Percentiles rank a stretch among this genome's conserved stretches.
Evolutionary conservation across 2,888 invertebrate species (phyloP).

Genomic region (Doris montereyensis): DNA sequence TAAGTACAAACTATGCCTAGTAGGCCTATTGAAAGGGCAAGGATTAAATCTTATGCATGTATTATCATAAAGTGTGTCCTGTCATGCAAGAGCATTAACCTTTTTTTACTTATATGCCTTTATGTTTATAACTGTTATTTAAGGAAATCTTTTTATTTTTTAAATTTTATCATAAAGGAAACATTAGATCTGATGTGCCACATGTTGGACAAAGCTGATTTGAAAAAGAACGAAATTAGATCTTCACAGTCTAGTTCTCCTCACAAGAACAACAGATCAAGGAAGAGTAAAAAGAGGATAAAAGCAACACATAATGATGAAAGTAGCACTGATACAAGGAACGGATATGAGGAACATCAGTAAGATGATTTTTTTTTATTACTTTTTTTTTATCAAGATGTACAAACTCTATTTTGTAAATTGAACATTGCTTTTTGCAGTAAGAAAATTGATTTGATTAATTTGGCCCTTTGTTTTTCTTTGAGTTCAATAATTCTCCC

Average conservation of each 20-base stretch:
- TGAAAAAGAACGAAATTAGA: constrained; percentile 43
- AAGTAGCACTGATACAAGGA: neutral
- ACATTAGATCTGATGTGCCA: constrained; percentile 57
- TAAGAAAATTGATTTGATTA: too few relatives aligned
- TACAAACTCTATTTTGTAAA: too few relatives aligned
- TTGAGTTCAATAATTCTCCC: too few relatives aligned
- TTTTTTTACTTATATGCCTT: neutral
- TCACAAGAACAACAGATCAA: neutral
- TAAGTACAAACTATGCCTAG: too few relatives aligned
- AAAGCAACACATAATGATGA: constrained; percentile 3
- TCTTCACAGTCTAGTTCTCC: constrained; percentile 3
- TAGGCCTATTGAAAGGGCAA: too few relatives aligned
- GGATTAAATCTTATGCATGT: too few relatives aligned
- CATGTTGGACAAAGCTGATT: constrained; percentile 53
- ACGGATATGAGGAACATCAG: neutral
- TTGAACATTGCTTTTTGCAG: too few relatives aligned
- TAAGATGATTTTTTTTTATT: too few relatives aligned
- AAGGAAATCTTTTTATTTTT: neutral
- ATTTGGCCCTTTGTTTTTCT: too few relatives aligned
- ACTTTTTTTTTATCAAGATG: too few relatives aligned
- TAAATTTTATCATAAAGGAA: constrained; percentile 49
- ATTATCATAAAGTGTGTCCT: neutral
- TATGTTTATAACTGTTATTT: neutral
- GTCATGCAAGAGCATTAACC: neutral
- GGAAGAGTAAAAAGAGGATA: neutral